A percentile compares a stretch with the other conserved stretches of the same genome.
These are phyloP conservation scores for Callitettix versicolor DNA, from an alignment of 1,140 invertebrate genomes.

Conservation along the genomic window DNA sequence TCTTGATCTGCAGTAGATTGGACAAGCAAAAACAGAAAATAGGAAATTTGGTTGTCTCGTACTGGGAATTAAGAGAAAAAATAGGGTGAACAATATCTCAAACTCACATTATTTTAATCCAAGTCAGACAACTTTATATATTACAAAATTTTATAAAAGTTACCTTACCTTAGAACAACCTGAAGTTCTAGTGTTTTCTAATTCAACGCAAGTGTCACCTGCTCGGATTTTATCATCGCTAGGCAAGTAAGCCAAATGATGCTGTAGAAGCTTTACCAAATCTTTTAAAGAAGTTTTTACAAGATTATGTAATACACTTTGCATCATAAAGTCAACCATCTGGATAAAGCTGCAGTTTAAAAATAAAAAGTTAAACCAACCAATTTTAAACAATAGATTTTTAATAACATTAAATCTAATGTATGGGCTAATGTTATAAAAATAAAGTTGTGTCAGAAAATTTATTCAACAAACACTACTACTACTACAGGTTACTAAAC, in stretches of 20 bases:
- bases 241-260: conserved; percentile 47
- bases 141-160: no score
- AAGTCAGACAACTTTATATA: no score
- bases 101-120: no score
- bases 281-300: conserved; percentile 51
- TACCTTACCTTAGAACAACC: conserved; percentile 23
- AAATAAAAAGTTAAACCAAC: conserved; percentile 13
- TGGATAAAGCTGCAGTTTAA: conserved; percentile 63
- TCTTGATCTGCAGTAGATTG: no score
- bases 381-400: no score
- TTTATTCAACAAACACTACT: background rate
- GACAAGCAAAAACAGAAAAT: no score
- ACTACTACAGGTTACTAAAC: background rate
- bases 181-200: conserved; percentile 23
- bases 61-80: no score
- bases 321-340: conserved; percentile 59
- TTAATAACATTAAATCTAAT: no score
- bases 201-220: conserved; percentile 17
- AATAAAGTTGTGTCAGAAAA: background rate
- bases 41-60: no score
- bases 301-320: conserved; percentile 53
- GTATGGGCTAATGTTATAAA: conserved; percentile 11
- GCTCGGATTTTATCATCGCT: conserved; percentile 29
- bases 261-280: conserved; percentile 44
- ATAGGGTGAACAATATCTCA: no score